Evolutionary conservation across 2,797 vertebrate species (phyloP).

Genomic region (Microctenopoma lineatum): DNA sequence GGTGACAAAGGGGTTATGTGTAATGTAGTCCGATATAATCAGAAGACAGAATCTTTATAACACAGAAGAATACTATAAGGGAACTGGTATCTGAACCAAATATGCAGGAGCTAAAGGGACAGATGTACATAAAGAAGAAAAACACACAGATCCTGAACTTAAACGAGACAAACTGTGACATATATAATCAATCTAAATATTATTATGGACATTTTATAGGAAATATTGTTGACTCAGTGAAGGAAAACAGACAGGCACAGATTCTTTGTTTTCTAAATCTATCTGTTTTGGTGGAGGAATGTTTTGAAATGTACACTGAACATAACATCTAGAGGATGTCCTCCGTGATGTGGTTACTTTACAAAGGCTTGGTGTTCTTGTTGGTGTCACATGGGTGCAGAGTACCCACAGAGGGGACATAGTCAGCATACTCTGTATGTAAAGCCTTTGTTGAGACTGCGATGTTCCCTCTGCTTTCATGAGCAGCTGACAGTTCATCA

Average conservation of each 20-base stretch:
- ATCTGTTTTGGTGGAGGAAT: background rate
- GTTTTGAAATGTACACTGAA: conserved; percentile 23
- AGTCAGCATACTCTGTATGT: background rate
- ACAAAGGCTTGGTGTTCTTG: background rate
- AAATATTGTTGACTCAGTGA: background rate
- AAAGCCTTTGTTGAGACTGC: conserved; percentile 39
- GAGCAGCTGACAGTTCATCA: conserved; percentile 25
- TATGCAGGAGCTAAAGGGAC: too few relatives aligned
- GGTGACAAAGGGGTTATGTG: too few relatives aligned
- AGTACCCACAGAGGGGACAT: conserved; percentile 28
- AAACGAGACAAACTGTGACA: too few relatives aligned
- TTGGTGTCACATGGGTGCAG: conserved; percentile 23
- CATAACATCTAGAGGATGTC: conserved; percentile 11
- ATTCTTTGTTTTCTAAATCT: background rate
- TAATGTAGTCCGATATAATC: too few relatives aligned
- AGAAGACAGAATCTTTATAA: too few relatives aligned
- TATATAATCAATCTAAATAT: too few relatives aligned
- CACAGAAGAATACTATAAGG: too few relatives aligned
- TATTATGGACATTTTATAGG: background rate
- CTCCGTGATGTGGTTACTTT: background rate
- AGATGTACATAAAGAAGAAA: too few relatives aligned
- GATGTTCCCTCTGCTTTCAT: conserved; percentile 35
- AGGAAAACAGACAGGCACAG: background rate
- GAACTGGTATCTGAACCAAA: too few relatives aligned
- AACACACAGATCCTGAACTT: too few relatives aligned